phyloP scores from a whole-genome alignment of 2,113 vertebrate species.

The Campylomormyrus tamandua region DNA sequence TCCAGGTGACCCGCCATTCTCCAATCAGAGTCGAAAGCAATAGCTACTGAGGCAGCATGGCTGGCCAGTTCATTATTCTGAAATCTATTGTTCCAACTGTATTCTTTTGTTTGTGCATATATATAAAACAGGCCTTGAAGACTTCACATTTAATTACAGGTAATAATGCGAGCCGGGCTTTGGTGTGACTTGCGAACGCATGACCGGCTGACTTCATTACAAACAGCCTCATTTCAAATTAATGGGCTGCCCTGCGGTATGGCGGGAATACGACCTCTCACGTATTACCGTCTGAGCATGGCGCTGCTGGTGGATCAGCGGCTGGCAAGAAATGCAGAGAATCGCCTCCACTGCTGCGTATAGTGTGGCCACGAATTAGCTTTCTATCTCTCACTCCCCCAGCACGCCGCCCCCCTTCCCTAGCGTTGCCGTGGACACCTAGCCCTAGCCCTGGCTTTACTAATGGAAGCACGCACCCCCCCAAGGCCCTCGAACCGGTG shows the following conservation, averaged over 20 bases:
- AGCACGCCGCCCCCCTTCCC: not conserved
- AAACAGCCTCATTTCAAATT: slow-evolving; percentile 17
- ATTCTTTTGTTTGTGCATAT: not conserved
- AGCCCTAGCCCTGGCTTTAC: not conserved
- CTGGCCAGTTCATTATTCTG: not conserved
- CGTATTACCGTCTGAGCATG: slow-evolving; percentile 2
- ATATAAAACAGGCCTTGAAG: not conserved
- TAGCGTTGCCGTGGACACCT: not conserved
- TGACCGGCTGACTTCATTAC: slow-evolving; percentile 14
- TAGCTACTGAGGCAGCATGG: not conserved
- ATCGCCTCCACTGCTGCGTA: not conserved
- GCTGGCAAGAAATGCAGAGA: not conserved
- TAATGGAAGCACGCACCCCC: not conserved
- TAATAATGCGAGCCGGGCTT: not conserved
- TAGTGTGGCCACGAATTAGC: not conserved
- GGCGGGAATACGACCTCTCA: slow-evolving; percentile 4
- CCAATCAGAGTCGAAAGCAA: not conserved
- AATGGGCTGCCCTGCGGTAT: slow-evolving; percentile 13
- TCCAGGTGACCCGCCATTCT: not conserved
- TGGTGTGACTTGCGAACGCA: slow-evolving; percentile 1
- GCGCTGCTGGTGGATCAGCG: not conserved
- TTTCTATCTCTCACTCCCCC: not conserved
- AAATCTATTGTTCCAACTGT: not conserved
- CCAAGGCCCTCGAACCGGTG: not conserved
- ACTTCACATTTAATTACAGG: slow-evolving; percentile 20